These are phyloP conservation scores for Apis laboriosa DNA, from an alignment of 1,140 invertebrate genomes.

Conservation along the genomic window DNA sequence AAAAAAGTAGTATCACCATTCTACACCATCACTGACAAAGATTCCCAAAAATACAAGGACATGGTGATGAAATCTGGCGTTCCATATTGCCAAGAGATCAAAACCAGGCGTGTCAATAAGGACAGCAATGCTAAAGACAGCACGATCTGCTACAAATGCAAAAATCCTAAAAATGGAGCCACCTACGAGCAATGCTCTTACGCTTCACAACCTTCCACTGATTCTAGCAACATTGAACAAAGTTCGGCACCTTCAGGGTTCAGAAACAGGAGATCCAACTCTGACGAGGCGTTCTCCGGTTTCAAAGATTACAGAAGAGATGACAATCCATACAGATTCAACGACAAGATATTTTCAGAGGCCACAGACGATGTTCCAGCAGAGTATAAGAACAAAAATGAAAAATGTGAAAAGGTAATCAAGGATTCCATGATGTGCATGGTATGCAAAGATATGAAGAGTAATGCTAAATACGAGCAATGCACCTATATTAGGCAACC, in stretches of 20 bases:
- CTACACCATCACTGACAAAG: slow-evolving; percentile 49
- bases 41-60: slow-evolving; percentile 52
- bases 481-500: slow-evolving; percentile 87
- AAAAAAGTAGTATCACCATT: slow-evolving; percentile 65
- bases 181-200: slow-evolving; percentile 88
- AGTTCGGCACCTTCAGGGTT: slow-evolving; percentile 1
- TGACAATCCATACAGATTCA: slow-evolving; percentile 63
- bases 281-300: not conserved
- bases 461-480: slow-evolving; percentile 87
- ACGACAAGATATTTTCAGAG: slow-evolving; percentile 72
- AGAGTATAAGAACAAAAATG: slow-evolving; percentile 63
- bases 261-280: slow-evolving; percentile 36
- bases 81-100: slow-evolving; percentile 66
- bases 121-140: slow-evolving; percentile 65
- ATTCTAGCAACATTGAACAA: slow-evolving; percentile 77
- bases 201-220: slow-evolving; percentile 84
- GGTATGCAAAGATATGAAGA: slow-evolving; percentile 85
- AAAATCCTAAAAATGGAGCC: slow-evolving; percentile 86
- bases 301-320: not conserved
- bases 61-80: slow-evolving; percentile 59
- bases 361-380: slow-evolving; percentile 36
- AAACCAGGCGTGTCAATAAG: not conserved
- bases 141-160: slow-evolving; percentile 84
- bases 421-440: slow-evolving; percentile 86
- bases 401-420: slow-evolving; percentile 83